These are phyloP conservation scores for Agonopterix arenella DNA, from an alignment of 2,888 invertebrate species.

Conservation along the genomic window DNA sequence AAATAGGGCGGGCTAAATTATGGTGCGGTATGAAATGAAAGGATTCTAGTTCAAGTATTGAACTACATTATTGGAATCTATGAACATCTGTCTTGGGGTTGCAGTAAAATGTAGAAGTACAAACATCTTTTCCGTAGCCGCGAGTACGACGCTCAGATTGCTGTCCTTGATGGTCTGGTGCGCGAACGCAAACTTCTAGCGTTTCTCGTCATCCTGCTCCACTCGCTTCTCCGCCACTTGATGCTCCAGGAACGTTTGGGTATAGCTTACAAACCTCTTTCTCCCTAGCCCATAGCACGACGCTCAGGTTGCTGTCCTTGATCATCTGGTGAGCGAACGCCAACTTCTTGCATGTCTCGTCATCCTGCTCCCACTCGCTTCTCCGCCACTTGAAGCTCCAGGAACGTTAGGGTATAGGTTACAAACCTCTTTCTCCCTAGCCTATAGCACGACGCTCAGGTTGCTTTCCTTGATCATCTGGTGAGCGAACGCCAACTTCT, in stretches of 20 bases:
- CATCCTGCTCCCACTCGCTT: constrained; percentile 78
- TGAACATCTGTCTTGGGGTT: no score
- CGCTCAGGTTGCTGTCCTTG: constrained; percentile 81
- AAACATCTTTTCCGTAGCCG: constrained; percentile 66
- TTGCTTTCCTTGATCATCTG: constrained; percentile 49
- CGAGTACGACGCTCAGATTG: constrained; percentile 78
- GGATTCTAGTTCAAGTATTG: no score
- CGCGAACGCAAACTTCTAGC: constrained; percentile 54
- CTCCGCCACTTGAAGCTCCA: constrained; percentile 90
- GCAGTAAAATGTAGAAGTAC: no score
- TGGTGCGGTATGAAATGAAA: no score
- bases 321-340: constrained; percentile 79
- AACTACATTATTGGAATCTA: no score
- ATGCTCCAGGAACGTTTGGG: constrained; percentile 83
- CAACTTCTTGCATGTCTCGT: constrained; percentile 76
- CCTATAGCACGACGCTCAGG: constrained; percentile 77
- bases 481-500: constrained; percentile 58
- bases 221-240: constrained; percentile 88
- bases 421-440: constrained; percentile 56
- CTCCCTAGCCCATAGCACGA: constrained; percentile 78
- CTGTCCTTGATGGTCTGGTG: constrained; percentile 30
- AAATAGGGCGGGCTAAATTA: no score
- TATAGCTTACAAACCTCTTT: constrained; percentile 67
- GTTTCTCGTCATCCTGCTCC: constrained; percentile 77
- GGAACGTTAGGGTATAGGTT: constrained; percentile 79